Evolutionary conservation across 2,888 invertebrate species (phyloP), one percentile per base, ranked within the genome.

Genomic region (Tipula confusa): DNA sequence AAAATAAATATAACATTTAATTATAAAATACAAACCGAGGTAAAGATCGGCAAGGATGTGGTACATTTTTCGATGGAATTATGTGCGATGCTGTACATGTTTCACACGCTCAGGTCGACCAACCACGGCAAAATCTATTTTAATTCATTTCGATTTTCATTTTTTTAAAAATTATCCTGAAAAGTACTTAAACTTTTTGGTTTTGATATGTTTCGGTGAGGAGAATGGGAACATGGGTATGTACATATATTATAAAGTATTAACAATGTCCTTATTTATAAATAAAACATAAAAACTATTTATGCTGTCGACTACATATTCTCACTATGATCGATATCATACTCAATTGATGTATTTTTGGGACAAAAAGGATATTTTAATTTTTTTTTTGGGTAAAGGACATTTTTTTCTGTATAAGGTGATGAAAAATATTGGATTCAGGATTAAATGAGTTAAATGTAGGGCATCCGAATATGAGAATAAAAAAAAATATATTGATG

Each of bases 241-340:
- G 6, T 15, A 64, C 64, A 9, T 64, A 64, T 24, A 64, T 24
- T n/a, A n/a, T n/a, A n/a, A n/a, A n/a, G n/a, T n/a, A n/a, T n/a
- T n/a, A n/a, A 64, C 9, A 64, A 24, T 24, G 24, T 64, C 64
- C 64, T 64, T 64, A 6, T 64, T 64, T 64, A 64, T 64, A 64
- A 64, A 64, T 64, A 64, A 64, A 64, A 64, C 64, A 64, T 64
- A 24, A 64, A 64, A 64, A 64, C 64, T 64, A 64, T 64, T 64
- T 64, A 64, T 64, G 9, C 64, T 64, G 64, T 64, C 64, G 64
- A 24, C 64, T 64, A 64, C 64, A 64, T 64, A 18, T 64, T 64
- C 7, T 24, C 18, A 64, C 64, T 64, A 64, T 64, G 64, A 64
- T 64, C 64, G 64, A 64, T 64, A 64, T 64, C 64, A 64, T 64